Percentiles rank a stretch among this genome's conserved stretches.
These are phyloP conservation scores for Psilopsiagon aurifrons DNA, from an alignment of 2,113 vertebrate species.

Conservation along the genomic window DNA sequence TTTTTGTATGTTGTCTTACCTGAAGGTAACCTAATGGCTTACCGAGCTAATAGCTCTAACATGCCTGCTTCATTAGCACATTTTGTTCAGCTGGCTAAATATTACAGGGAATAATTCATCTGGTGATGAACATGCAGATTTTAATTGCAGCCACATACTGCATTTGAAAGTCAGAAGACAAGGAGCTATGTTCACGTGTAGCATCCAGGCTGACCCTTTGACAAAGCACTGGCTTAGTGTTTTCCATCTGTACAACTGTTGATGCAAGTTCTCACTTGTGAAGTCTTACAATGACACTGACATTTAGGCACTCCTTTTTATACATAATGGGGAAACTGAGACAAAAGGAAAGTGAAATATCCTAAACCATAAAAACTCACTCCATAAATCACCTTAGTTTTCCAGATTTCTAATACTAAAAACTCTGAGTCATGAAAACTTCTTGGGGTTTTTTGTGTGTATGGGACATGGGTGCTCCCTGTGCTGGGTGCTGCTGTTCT, in stretches of 20 bases:
- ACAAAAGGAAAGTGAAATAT: neutral
- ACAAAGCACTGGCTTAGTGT: neutral
- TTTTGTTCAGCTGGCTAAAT: neutral
- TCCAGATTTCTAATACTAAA: neutral
- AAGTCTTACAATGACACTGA: neutral
- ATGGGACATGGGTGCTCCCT: rapidly evolving
- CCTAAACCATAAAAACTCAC: neutral
- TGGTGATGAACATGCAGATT: neutral
- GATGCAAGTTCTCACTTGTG: neutral
- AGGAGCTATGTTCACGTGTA: neutral
- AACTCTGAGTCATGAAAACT: neutral
- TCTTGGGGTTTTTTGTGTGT: rapidly evolving
- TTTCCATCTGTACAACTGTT: neutral
- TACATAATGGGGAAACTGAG: neutral
- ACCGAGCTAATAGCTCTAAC: neutral
- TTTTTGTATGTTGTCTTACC: neutral
- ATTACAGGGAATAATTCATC: neutral
- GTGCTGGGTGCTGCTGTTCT: neutral
- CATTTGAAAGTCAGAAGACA: neutral
- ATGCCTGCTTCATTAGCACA: neutral
- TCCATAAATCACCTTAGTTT: neutral
- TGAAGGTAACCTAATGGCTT: neutral
- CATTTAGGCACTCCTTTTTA: neutral
- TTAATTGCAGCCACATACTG: neutral
- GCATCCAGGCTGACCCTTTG: neutral